A percentile compares a stretch with the other conserved stretches of the same genome.
Conservation (phyloP, 2,797 vertebrate species). For the Sebastolobus alascanus region DNA sequence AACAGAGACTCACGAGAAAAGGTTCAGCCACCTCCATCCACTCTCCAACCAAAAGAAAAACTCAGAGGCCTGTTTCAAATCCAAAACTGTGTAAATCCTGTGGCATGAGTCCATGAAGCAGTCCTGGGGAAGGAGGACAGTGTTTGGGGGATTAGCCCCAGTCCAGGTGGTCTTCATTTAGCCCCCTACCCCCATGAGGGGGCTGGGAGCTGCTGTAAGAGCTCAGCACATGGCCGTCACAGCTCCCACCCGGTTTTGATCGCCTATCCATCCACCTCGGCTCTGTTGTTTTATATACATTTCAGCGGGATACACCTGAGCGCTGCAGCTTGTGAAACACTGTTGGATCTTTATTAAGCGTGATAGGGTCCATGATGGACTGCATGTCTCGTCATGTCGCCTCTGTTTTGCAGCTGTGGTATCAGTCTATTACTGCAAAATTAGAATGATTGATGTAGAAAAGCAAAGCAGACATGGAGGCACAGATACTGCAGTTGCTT, state of each 20-base stretch:
- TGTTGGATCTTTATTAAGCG: conserved; percentile 53
- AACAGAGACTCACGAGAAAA: conserved; percentile 44
- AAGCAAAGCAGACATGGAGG: not conserved
- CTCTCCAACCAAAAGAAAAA: conserved; percentile 28
- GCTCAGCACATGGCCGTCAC: conserved; percentile 63
- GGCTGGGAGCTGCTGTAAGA: conserved; percentile 58
- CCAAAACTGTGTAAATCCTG: conserved; percentile 71
- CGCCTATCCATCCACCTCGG: conserved; percentile 20
- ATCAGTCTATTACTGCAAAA: conserved; percentile 8
- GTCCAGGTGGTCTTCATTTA: conserved; percentile 85
- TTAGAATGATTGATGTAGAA: not conserved
- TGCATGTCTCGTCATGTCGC: conserved; percentile 24
- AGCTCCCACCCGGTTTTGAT: conserved; percentile 46
- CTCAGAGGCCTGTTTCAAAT: conserved; percentile 72
- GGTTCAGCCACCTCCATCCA: conserved; percentile 33
- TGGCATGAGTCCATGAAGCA: conserved; percentile 72
- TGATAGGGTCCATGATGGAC: conserved; percentile 42
- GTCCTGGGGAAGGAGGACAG: conserved; percentile 56
- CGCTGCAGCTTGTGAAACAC: conserved; percentile 40
- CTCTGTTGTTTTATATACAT: conserved; percentile 26
- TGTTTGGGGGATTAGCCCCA: conserved; percentile 77
- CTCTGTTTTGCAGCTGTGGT: conserved; percentile 38
- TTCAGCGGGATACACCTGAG: conserved; percentile 38
- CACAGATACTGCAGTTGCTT: not conserved
- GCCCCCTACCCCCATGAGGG: conserved; percentile 62